Evolutionary conservation across 2,797 vertebrate genomes (phyloP), one percentile per base, ranked within the genome.

Genomic region (Sebastes diploproa): DNA sequence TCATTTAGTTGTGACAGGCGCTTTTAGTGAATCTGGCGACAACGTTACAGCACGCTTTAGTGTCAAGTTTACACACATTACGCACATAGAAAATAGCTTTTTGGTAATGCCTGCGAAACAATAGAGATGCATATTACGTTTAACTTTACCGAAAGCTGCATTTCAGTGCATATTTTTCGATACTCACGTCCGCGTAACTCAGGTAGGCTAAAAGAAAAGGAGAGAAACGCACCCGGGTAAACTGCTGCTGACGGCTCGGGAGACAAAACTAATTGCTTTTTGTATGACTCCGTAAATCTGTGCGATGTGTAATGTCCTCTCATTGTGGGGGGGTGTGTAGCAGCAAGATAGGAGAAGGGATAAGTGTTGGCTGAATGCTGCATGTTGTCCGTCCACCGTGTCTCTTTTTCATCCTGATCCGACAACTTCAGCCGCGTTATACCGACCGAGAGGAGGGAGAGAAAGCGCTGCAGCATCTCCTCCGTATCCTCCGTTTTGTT

Each of bases 1-100:
- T 95, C 94, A 86, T 95, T 95, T 93, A 95, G 95, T 96, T 96
- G 95, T 96, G 96, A 95, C 94, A 95, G 96, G 95, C 92, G 96
- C 95, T 94, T 95, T 93, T 91, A 72, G 83, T 70, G 87, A 84
- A 93, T 89, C 87, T 85, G 89, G 90, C 91, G 84, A 86, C 91
- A 85, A 79, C 88, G 83, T 87, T 92, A 77, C 90, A 27, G 79
- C 88, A 87, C 90, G 92, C 90, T 88, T 13, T 34, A 72, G 87
- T 87, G 83, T 88, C 89, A 94, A 95, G 89, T 95, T 95, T 88
- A 85, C 80, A 77, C 90, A 91, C 85, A 87, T 85, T 86, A 83
- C 91, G 92, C 89, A 89, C 83, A 36, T 80, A 72, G 83, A 86
- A 55, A 86, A 88, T 81, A 42, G 75, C 80, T 71, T 73, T 54